Percentiles rank a stretch among this genome's conserved stretches.
These are phyloP conservation scores for Craniophora ligustri DNA, from an alignment of 2,888 invertebrate genomes.

Conservation along the genomic window DNA sequence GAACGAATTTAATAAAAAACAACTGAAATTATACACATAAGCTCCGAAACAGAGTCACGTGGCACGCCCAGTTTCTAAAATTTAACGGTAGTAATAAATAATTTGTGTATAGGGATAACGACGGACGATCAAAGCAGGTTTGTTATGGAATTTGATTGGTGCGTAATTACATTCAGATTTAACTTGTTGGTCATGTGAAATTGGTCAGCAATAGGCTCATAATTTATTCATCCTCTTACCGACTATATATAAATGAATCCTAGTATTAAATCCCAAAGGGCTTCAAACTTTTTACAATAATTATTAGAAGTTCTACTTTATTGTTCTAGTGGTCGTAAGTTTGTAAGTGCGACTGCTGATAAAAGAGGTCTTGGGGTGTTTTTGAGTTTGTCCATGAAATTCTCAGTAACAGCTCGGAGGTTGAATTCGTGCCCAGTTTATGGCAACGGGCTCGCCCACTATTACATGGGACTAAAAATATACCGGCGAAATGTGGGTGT, in stretches of 20 bases:
- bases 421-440: no score
- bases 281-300: background rate
- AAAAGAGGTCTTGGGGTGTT: no score
- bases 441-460: no score
- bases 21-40: background rate
- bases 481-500: no score
- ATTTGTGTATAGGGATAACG: constrained; percentile 58
- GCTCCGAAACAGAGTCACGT: constrained; percentile 34
- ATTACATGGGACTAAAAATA: no score
- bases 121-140: constrained; percentile 59
- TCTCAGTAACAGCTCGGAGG: no score
- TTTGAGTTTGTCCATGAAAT: no score
- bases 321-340: no score
- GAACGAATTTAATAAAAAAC: background rate
- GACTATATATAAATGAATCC: constrained; percentile 11
- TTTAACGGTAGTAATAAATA: constrained; percentile 62
- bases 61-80: constrained; percentile 39
- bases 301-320: no score
- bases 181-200: constrained; percentile 51
- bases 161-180: constrained; percentile 59
- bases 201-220: constrained; percentile 41
- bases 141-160: constrained; percentile 64
- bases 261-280: background rate
- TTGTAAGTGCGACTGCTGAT: no score
- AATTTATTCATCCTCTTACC: constrained; percentile 19